Percentiles rank a stretch among this genome's conserved stretches.
These are phyloP conservation scores for Philereme vetulata DNA, from an alignment of 2,888 invertebrate species.

Conservation along the genomic window DNA sequence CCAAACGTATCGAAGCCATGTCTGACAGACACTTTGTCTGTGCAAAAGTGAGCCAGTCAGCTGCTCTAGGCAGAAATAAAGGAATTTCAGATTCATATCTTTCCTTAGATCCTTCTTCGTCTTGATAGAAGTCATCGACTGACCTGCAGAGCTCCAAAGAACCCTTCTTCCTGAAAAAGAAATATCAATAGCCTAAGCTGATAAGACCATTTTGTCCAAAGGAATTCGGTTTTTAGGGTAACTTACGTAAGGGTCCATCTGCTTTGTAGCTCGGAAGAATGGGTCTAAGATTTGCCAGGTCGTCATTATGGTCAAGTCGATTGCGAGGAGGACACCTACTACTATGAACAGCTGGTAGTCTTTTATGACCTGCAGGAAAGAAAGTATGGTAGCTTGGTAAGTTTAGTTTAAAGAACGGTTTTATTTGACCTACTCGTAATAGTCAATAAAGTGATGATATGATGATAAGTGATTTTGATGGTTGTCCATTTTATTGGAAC, in stretches of 20 bases:
- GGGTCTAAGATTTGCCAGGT: conserved; percentile 99
- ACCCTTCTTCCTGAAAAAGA: conserved; percentile 31
- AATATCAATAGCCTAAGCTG: conserved; percentile 27
- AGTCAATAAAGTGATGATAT: too few species aligned
- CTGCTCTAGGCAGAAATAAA: conserved; percentile 15
- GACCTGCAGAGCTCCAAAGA: conserved; percentile 30
- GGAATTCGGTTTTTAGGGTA: neutral
- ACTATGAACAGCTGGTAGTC: conserved; percentile 99
- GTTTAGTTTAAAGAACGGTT: too few species aligned
- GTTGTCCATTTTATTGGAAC: too few species aligned
- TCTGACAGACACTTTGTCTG: too few species aligned
- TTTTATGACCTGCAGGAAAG: conserved; percentile 92
- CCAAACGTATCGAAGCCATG: conserved; percentile 1
- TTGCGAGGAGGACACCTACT: conserved; percentile 93
- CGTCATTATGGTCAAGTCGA: conserved; percentile 97
- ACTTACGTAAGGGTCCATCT: conserved; percentile 94
- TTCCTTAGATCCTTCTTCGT: conserved; percentile 20
- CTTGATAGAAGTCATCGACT: conserved; percentile 18
- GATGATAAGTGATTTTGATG: too few species aligned
- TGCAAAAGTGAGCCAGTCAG: neutral
- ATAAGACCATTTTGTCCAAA: conserved; percentile 22
- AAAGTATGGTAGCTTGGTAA: neutral
- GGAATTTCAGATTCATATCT: conserved; percentile 25
- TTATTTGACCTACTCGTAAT: too few species aligned
- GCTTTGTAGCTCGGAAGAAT: conserved; percentile 95